Conservation (phyloP, 2,113 vertebrate species). For the Epinephelus fuscoguttatus region DNA sequence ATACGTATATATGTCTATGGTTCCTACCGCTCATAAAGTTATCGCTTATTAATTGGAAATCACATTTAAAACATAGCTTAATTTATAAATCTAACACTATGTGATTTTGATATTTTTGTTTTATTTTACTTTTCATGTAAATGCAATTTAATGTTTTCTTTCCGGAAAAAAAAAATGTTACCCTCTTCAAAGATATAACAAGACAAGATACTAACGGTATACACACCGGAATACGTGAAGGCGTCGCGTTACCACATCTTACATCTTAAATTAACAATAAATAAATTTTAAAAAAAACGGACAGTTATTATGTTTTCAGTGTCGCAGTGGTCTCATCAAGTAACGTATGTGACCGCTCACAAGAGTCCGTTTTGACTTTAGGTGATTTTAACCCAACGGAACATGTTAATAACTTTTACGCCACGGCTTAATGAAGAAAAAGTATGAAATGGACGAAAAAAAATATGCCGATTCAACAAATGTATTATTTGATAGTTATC, state of each 20-base stretch:
- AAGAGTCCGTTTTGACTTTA: fast-evolving
- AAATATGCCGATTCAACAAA: too few relatives aligned
- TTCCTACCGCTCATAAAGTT: conserved; percentile 12
- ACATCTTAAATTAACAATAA: background rate
- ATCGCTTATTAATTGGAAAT: background rate
- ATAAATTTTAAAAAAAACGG: too few relatives aligned
- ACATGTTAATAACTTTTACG: background rate
- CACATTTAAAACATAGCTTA: background rate
- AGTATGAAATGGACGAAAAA: too few relatives aligned
- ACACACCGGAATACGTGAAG: background rate
- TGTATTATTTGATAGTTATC: too few relatives aligned
- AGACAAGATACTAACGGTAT: background rate
- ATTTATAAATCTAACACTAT: too few relatives aligned
- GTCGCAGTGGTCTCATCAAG: background rate
- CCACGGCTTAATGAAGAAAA: too few relatives aligned
- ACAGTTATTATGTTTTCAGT: background rate
- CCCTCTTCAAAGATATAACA: background rate
- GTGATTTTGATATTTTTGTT: too few relatives aligned
- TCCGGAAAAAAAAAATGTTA: background rate
- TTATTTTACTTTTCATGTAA: too few relatives aligned
- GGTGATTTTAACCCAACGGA: background rate
- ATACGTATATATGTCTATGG: too few relatives aligned
- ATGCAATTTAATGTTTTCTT: background rate
- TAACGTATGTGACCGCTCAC: background rate
- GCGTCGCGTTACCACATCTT: too few relatives aligned